Percentiles rank a stretch among this genome's conserved stretches.
Conservation (phyloP, 2,113 vertebrate genomes). For the Solea senegalensis region DNA sequence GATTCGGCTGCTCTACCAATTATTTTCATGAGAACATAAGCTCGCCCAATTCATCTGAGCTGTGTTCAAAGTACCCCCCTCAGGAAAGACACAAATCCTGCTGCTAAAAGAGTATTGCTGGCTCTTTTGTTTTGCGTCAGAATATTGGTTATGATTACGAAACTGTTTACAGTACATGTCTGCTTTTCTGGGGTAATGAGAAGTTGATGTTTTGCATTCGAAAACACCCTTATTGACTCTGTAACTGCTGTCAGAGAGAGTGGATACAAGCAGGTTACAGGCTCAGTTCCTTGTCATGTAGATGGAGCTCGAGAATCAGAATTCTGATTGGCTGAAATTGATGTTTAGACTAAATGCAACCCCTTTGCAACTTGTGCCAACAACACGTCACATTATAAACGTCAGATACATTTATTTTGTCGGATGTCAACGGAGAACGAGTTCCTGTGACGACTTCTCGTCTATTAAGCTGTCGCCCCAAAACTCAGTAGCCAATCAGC, state of each 20-base stretch:
- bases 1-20: conserved; percentile 66
- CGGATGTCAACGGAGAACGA: too few species aligned
- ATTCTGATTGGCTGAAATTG: too few species aligned
- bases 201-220: background rate
- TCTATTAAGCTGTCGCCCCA: too few species aligned
- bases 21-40: conserved; percentile 76
- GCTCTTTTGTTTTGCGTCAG: conserved; percentile 53
- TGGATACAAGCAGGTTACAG: too few species aligned
- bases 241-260: conserved; percentile 1
- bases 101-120: conserved; percentile 63
- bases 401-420: too few species aligned
- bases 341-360: too few species aligned
- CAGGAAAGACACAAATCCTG: conserved; percentile 64
- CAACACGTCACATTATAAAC: too few species aligned
- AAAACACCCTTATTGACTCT: background rate
- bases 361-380: too few species aligned
- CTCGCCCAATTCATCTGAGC: conserved; percentile 61
- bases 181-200: conserved; percentile 42
- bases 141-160: conserved; percentile 43
- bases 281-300: too few species aligned
- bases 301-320: too few species aligned
- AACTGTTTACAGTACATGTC: conserved; percentile 56
- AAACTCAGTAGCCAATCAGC: too few species aligned
- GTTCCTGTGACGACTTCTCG: too few species aligned
- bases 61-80: conserved; percentile 58